Base-by-base conservation (phyloP, 2,113 vertebrate genomes). In the Castor canadensis region DNA sequence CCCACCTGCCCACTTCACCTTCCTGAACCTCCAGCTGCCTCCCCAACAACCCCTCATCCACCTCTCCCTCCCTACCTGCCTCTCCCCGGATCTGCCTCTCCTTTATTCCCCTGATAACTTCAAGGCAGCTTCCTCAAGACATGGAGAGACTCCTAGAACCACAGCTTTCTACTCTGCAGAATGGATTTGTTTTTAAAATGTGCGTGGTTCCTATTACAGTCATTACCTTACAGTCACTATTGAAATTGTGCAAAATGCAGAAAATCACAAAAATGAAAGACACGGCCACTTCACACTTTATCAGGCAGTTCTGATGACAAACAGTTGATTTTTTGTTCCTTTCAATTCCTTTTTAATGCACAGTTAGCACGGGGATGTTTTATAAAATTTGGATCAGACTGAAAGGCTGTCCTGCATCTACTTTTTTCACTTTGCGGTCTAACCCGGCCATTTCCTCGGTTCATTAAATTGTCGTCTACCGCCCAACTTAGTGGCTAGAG, bases 81-180 rank as follows among this genome's bases (percentile, higher is more conserved):
- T n/a, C n/a, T n/a, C n/a, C n/a, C n/a, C n/a, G n/a, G n/a, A 52
- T 8, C 52, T 52, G 9, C 52, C 52, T 15, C 8, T 15, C 52
- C 52, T 52, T 15, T 15, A 67, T 3, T 1, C 5, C 64, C 24
- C 47, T 6, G 26, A 52, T 35, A 85, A 38, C 76, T 35, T 38
- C 28, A 35, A n/a, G 7, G 28, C 0, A 4, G 28, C 20, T 11
- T n/a, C 45, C 3, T n/a, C 9, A 1, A 1, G 5, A 72, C 7
- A 12, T 10, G 1, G 0, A 0, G 64, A 52, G 17, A 16, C 16
- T 9, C 49, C 43, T 26, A 12, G 26, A 43, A 52, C 11, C 13
- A 9, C 6, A 24, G 52, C 66, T 69, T 64, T 43, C 79, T 32
- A 13, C 73, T 67, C 26, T 19, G 76, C 40, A 69, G 58, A 45